Evolutionary conservation across 2,113 vertebrate genomes (phyloP), one percentile per base, ranked within the genome.

Genomic region (Pan paniscus): DNA sequence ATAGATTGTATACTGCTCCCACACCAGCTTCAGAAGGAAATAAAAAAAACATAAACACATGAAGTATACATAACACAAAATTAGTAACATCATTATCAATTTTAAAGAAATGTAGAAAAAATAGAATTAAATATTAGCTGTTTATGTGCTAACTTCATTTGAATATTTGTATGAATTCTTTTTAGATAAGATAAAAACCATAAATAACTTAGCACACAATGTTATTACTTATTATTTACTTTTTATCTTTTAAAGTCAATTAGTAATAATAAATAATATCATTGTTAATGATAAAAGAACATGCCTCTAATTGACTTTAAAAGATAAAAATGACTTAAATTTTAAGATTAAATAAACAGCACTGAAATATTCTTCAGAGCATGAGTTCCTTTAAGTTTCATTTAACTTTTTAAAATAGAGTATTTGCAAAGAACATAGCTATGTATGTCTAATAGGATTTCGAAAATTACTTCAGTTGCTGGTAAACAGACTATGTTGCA

Each of bases 401-500:
- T 32, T 84, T 94, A 78, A 86, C 52, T 81, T 83, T 91, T 96
- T 70, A 72, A 96, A 94, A 81, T 27, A 40, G 64, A 40, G 10
- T 46, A 38, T 72, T 91, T 89, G n/a, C 50, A 84, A 89, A 92
- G 32, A 94, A 76, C 5, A 4, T 48, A 83, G 35, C 55, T 84
- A 18, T 83, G 46, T 78, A 72, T 59, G 48, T 72, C 13, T 30
- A 93, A 52, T 6, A 17, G 16, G 73, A 72, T 92, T 92, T 61
- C 13, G 89, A 89, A 97, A 94, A 96, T 75, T 84, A 90, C 55
- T 89, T 92, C 90, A 76, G 20, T 89, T 94, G n/a, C 87, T 95
- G 52, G 59, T 89, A 96, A 97, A 93, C 59, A 96, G 83, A 79
- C 13, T 73, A 35, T 80, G 14, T 10, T 92, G 12, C 40, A 76